Evolutionary conservation across 2,113 vertebrate genomes (phyloP), one percentile per base, ranked within the genome.

Genomic region (Microcebus griseorufus): DNA sequence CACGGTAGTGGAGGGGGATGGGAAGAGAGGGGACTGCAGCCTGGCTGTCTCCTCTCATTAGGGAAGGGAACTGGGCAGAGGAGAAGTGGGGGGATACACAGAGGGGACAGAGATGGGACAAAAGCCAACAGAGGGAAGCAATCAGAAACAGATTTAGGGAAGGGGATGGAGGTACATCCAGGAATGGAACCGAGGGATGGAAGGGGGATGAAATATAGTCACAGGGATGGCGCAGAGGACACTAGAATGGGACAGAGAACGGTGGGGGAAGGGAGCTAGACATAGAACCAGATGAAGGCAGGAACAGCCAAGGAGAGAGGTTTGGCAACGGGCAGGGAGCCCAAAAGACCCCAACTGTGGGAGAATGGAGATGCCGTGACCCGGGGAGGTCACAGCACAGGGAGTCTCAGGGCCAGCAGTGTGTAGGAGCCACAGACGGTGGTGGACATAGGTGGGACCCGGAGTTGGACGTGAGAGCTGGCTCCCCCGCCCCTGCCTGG

Each of bases 11-110:
- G 62, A 34, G 85, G 93, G 90, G 96, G 93, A 80, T 42, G 97
- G 95, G 86, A 84, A 62, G 29, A n/a, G 34, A 94, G 67, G 80
- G 78, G 80, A 60, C 69, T 9, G 29, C 42, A 51, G 87, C 92
- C 94, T 92, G 20, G 78, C 95, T 97, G 93, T 97, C 96, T 93
- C 93, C 76, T 95, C 93, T 93, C 0, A 14, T 98, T 89, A 95
- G 67, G 69, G 60, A 85, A 85, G 69, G 75, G 82, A 20, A 62
- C 78, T 79, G 85, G 90, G 95, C 90, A 64, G 39, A 80, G 69
- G 12, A 65, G 72, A 53, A 62, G 11, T 7, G 29, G 3, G 37
- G 82, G 51, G 75, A 39, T 48, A 1, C 23, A 3, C 0, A n/a
- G n/a, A 91, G 20, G 60, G 32, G 58, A 23, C 6, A 11, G 80